phyloP scores from a whole-genome alignment of 2,888 invertebrate species.

The Tupiocoris notatus region DNA sequence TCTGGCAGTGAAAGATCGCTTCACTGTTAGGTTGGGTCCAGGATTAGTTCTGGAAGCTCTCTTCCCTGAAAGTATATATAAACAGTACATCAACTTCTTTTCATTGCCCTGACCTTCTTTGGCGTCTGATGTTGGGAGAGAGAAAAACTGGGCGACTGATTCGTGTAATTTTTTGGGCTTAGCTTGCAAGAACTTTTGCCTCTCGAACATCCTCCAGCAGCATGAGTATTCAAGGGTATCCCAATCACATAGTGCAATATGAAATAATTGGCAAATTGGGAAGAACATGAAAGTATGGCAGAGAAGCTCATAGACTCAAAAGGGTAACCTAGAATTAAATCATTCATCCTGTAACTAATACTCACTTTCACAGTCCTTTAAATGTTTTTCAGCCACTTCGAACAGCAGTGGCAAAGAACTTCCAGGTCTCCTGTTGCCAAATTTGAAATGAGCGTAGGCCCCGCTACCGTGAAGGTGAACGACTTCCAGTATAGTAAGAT shows the following conservation, averaged over 20 bases:
- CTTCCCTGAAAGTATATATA: conserved; percentile 41
- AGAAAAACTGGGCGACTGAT: no score
- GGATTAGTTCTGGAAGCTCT: conserved; percentile 29
- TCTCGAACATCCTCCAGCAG: no score
- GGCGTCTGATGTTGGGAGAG: no score
- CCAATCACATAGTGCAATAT: no score
- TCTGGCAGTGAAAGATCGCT: conserved; percentile 76
- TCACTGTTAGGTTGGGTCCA: conserved; percentile 63
- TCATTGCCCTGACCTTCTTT: no score
- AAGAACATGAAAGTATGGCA: no score
- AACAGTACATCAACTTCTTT: no score
- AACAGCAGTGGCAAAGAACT: conserved; percentile 73
- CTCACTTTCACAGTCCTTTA: conserved; percentile 63
- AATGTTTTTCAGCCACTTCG: conserved; percentile 70
- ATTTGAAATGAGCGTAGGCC: conserved; percentile 80
- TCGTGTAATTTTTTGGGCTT: no score
- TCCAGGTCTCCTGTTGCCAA: conserved; percentile 83
- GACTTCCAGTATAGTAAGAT: conserved; percentile 87
- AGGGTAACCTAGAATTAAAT: conserved; percentile 13
- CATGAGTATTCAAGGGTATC: no score
- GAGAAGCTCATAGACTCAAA: no score
- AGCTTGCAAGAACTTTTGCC: no score
- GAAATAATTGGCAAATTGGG: no score
- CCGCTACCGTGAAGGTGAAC: conserved; percentile 80
- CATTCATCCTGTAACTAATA: conserved; percentile 42